Evolutionary conservation across 2,113 vertebrate species (phyloP).

Genomic region (Megaceryle torquata): DNA sequence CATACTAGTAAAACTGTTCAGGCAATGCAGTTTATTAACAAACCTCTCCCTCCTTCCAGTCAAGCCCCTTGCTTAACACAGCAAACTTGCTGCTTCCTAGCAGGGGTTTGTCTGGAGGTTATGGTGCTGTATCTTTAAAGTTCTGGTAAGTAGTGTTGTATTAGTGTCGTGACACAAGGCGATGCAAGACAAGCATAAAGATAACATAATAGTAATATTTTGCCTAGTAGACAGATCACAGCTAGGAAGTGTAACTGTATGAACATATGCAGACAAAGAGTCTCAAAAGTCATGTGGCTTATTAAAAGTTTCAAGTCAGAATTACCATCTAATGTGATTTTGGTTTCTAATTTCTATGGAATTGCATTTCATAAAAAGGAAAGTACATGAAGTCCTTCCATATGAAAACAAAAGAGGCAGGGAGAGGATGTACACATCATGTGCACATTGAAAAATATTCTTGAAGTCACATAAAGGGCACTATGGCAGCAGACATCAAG

Average conservation of each 20-base stretch:
- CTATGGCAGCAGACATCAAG: neutral
- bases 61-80: conserved; percentile 18
- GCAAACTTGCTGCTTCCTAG: conserved; percentile 10
- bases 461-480: neutral
- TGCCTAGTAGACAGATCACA: neutral
- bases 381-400: neutral
- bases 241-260: neutral
- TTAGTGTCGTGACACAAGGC: neutral
- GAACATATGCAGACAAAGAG: neutral
- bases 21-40: conserved; percentile 64
- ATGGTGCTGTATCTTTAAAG: conserved; percentile 25
- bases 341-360: conserved; percentile 20
- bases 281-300: conserved; percentile 26
- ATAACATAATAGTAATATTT: neutral
- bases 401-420: neutral
- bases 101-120: conserved; percentile 24
- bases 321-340: conserved; percentile 56
- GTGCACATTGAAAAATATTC: neutral
- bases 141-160: neutral
- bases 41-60: conserved; percentile 50
- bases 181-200: neutral
- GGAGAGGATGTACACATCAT: neutral
- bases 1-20: conserved; percentile 67
- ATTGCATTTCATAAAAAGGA: neutral
- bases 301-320: conserved; percentile 43